These are phyloP conservation scores for Cheiracanthium punctorium DNA, from an alignment of 2,888 invertebrate species.

Conservation along the genomic window DNA sequence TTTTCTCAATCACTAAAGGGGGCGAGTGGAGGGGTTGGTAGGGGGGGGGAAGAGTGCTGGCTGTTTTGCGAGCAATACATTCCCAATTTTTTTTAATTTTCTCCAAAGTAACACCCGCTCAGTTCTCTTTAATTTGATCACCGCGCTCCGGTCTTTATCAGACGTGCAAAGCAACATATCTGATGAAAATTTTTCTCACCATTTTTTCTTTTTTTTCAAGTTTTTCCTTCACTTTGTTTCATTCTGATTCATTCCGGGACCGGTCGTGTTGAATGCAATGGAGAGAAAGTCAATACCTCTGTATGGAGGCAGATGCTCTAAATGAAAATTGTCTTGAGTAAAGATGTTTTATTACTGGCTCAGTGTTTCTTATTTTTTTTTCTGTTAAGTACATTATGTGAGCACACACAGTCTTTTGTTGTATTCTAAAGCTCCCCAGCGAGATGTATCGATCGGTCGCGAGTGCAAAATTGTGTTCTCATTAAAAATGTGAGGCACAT, in stretches of 20 bases:
- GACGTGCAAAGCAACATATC: conserved; percentile 14
- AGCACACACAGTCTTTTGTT: neutral
- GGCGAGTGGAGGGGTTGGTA: neutral
- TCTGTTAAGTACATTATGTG: neutral
- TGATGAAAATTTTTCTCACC: conserved; percentile 25
- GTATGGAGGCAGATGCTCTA: neutral
- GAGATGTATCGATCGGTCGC: neutral
- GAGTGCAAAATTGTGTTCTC: neutral
- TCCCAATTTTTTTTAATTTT: conserved; percentile 58
- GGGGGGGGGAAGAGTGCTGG: neutral
- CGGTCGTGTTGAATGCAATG: neutral
- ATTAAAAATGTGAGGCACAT: neutral
- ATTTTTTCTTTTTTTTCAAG: neutral
- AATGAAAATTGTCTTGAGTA: conserved; percentile 15
- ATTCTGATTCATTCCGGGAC: conserved; percentile 3
- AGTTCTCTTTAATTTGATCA: conserved; percentile 62
- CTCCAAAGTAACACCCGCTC: conserved; percentile 53
- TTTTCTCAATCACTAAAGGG: conserved; percentile 8
- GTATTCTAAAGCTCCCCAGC: neutral
- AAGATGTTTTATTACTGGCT: conserved; percentile 15
- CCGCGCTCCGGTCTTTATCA: conserved; percentile 33
- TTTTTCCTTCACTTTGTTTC: conserved; percentile 12
- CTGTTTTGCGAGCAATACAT: conserved; percentile 50
- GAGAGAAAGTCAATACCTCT: neutral
- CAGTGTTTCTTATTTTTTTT: too few relatives aligned